These are phyloP conservation scores for Stichodactyla mertensii DNA, from an alignment of 64 coral and sea anemone genomes.

Conservation along the genomic window DNA sequence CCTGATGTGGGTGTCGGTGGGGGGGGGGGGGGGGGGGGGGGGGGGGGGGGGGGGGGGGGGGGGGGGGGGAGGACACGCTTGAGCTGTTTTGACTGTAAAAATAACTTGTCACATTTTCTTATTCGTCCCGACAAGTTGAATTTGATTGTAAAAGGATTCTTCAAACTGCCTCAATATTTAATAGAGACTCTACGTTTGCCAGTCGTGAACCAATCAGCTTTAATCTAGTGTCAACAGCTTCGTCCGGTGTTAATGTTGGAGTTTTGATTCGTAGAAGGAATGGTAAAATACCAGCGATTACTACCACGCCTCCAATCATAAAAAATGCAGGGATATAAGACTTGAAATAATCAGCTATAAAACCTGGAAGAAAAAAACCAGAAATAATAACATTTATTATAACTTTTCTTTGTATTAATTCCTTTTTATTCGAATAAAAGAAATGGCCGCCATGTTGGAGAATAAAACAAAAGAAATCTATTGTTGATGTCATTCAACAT, in stretches of 20 bases:
- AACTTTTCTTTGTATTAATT: background rate
- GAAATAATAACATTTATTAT: background rate
- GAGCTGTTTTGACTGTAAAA: no score
- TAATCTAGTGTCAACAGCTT: background rate
- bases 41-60: no score
- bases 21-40: no score
- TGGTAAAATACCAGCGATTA: background rate
- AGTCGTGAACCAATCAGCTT: conserved; percentile 4
- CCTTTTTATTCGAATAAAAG: no score
- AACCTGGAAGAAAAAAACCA: background rate
- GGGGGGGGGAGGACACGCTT: no score
- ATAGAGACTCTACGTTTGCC: background rate
- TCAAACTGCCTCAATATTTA: background rate
- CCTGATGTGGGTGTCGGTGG: no score
- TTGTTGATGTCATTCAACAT: no score
- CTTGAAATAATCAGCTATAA: conserved; percentile 6
- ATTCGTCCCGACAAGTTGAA: no score
- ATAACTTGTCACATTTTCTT: no score
- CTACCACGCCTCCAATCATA: background rate
- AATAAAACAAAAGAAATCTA: no score
- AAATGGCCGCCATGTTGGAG: no score
- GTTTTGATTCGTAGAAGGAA: background rate
- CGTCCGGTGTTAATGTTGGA: background rate
- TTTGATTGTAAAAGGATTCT: background rate
- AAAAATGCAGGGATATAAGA: conserved; percentile 20